phyloP scores from a whole-genome alignment of 2,888 invertebrate genomes.

The Lottia gigantea region DNA sequence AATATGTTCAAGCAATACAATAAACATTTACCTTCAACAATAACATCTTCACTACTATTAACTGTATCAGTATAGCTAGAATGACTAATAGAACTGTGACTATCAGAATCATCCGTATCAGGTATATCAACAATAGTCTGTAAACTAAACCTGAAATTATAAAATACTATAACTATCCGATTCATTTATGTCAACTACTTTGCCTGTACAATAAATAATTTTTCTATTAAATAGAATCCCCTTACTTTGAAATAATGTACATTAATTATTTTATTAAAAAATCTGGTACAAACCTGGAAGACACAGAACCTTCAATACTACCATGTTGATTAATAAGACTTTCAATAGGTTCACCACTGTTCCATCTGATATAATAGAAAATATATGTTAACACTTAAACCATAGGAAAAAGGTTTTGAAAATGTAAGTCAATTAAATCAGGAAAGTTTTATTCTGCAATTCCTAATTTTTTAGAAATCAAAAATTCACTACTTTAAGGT shows the following conservation, averaged over 20 bases:
- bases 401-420: no score
- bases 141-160: slow-evolving; percentile 35
- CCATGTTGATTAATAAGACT: slow-evolving; percentile 30
- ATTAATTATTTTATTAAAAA: no score
- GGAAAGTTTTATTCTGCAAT: no score
- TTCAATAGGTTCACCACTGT: slow-evolving; percentile 24
- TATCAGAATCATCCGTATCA: slow-evolving; percentile 33
- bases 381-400: not conserved
- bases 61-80: slow-evolving; percentile 27
- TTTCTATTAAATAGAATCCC: no score
- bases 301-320: slow-evolving; percentile 28
- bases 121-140: slow-evolving; percentile 38
- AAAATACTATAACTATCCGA: not conserved
- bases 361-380: slow-evolving; percentile 31
- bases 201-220: no score
- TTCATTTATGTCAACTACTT: no score
- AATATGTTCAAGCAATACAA: no score
- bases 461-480: no score
- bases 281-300: slow-evolving; percentile 22
- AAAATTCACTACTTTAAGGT: no score
- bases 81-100: slow-evolving; percentile 25
- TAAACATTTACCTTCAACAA: slow-evolving; percentile 40
- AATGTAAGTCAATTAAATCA: no score
- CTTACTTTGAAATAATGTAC: no score
- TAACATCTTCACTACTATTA: slow-evolving; percentile 41